A percentile compares a stretch with the other conserved stretches of the same genome.
These are phyloP conservation scores for Etheostoma cragini DNA, from an alignment of 2,113 vertebrate species.

Conservation along the genomic window DNA sequence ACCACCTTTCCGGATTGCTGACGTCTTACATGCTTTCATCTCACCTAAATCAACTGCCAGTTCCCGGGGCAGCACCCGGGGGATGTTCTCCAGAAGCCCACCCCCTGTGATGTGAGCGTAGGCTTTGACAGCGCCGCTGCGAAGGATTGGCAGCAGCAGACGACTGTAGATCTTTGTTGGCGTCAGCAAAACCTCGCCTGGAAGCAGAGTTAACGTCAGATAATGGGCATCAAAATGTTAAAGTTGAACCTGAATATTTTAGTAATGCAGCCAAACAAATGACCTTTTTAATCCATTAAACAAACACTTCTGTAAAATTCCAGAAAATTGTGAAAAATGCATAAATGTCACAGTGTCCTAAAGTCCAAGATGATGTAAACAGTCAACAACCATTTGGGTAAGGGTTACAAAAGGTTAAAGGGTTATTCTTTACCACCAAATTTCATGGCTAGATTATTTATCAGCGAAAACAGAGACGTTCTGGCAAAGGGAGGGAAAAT, in stretches of 20 bases:
- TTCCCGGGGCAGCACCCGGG: slow-evolving; percentile 89
- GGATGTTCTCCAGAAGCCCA: slow-evolving; percentile 95
- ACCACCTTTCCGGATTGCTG: not conserved
- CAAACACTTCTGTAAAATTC: not conserved
- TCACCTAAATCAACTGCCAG: slow-evolving; percentile 91
- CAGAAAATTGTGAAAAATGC: too few relatives aligned
- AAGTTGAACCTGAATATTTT: too few relatives aligned
- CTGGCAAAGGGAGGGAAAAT: too few relatives aligned
- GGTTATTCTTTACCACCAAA: too few relatives aligned
- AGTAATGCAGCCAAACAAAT: not conserved
- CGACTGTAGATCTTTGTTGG: slow-evolving; percentile 95
- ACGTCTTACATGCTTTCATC: slow-evolving; percentile 27
- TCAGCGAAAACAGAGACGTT: too few relatives aligned
- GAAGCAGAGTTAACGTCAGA: not conserved
- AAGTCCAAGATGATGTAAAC: too few relatives aligned
- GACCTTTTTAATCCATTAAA: not conserved
- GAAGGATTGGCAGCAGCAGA: slow-evolving; percentile 88
- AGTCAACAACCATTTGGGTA: too few relatives aligned
- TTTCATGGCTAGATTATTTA: too few relatives aligned
- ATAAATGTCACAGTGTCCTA: too few relatives aligned
- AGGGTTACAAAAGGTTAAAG: too few relatives aligned
- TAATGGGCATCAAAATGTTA: not conserved
- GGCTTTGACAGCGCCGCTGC: slow-evolving; percentile 90
- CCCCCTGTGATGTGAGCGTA: slow-evolving; percentile 97
- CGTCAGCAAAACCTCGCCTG: slow-evolving; percentile 91